Evolutionary conservation across 2,888 invertebrate species (phyloP), one percentile per base, ranked within the genome.

Genomic region (Mesochorus sp.): DNA sequence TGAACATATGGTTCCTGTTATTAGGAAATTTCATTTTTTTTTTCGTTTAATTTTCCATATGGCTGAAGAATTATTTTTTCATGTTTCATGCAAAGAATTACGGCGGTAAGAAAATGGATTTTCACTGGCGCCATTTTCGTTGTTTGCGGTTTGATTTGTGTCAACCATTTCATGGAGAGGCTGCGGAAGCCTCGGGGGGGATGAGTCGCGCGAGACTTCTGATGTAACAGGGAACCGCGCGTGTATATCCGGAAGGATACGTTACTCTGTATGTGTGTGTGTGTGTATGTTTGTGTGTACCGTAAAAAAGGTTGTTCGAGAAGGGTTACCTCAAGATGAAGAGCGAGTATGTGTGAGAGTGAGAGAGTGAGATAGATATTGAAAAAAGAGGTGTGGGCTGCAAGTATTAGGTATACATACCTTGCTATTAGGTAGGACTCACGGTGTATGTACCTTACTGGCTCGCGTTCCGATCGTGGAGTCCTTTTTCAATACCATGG

Each of bases 401-500:
- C 34, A 26, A 47, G 64, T 64, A 62, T 68, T 64, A 34, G 67
- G 73, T 74, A 55, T 55, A 67, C 59, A 68, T 44, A 53, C 44
- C 55, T 68, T 47, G 47, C 71, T 75, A 62, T 68, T 62, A 47
- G 34, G 37, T 55, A 42, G 51, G n/a, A 14, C 42, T 8, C 37
- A n/a, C 37, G 37, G 37, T 10, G 37, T 37, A 37, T 37, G 8
- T 37, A 6, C 61, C 61, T 61, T 44, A 10, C 31, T 14, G 59
- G 66, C 74, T 67, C 67, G 61, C 31, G 74, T 61, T 44, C 51
- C 26, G 66, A 14, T 24, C 61, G 53, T 26, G 47, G 59, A 62
- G 53, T 44, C 62, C 44, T 75, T 76, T 76, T 72, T 67, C 72
- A 77, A 77, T 55, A 55, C 53, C 59, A 59, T 44, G 64, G 59